phyloP scores from a whole-genome alignment of 2,888 invertebrate genomes.

The Drosophila austrosaltans region DNA sequence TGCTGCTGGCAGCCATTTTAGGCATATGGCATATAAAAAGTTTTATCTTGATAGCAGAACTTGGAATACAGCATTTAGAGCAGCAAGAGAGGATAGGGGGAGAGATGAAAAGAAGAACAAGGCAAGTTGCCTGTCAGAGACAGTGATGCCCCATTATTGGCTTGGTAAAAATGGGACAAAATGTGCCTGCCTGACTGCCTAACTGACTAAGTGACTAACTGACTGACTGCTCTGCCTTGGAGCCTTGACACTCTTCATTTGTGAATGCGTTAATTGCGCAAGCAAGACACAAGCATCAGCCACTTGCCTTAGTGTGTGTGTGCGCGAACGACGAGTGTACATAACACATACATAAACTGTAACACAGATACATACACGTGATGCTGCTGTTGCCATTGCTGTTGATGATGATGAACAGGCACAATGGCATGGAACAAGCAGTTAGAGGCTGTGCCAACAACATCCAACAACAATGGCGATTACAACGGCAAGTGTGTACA shows the following conservation, averaged over 20 bases:
- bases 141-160: conserved; percentile 45
- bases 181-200: conserved; percentile 43
- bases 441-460: conserved; percentile 68
- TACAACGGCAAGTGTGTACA: conserved; percentile 78
- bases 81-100: conserved; percentile 18
- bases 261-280: conserved; percentile 76
- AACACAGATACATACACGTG: conserved; percentile 18
- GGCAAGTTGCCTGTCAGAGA: conserved; percentile 11
- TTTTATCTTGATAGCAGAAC: conserved; percentile 49
- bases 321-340: conserved; percentile 38
- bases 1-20: conserved; percentile 16
- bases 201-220: conserved; percentile 35
- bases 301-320: conserved; percentile 34
- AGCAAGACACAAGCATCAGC: conserved; percentile 56
- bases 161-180: conserved; percentile 42
- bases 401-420: conserved; percentile 62
- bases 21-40: conserved; percentile 26
- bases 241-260: conserved; percentile 79
- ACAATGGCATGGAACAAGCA: conserved; percentile 74
- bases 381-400: conserved; percentile 31
- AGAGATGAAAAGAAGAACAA: neutral
- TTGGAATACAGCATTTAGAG: conserved; percentile 31
- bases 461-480: conserved; percentile 71
- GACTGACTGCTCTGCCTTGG: conserved; percentile 33
- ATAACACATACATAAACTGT: conserved; percentile 23